phyloP scores from a whole-genome alignment of 2,113 vertebrate species.

The Delphinus delphis region DNA sequence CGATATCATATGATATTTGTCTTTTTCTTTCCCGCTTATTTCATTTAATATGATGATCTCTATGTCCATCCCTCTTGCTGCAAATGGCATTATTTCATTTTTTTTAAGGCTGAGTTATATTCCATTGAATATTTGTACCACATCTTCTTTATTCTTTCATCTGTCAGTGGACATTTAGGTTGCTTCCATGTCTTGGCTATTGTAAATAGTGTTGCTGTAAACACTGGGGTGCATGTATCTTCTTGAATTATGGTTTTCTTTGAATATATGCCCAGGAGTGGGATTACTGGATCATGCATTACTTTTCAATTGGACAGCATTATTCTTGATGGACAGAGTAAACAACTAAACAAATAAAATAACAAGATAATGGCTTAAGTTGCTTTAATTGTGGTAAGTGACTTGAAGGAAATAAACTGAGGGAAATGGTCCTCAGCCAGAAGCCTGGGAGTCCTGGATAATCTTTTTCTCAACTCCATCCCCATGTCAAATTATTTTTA shows the following conservation, averaged over 20 bases:
- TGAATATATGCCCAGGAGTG: neutral
- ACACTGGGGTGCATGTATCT: neutral
- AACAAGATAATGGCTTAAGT: neutral
- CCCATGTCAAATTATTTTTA: neutral
- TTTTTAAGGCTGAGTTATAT: no score
- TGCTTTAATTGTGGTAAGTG: neutral
- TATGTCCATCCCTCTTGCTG: neutral
- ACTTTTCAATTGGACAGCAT: neutral
- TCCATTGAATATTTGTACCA: neutral
- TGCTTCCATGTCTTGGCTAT: neutral
- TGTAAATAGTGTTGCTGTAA: neutral
- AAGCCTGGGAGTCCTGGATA: neutral
- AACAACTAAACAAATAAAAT: neutral
- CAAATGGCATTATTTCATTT: neutral
- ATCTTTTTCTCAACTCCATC: neutral
- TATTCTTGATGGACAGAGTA: neutral
- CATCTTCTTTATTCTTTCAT: neutral
- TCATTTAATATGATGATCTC: neutral
- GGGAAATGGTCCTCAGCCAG: neutral
- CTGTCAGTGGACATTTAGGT: neutral
- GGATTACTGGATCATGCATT: neutral
- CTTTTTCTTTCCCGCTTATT: neutral
- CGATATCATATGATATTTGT: neutral
- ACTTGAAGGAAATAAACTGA: neutral
- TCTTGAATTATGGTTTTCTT: neutral